Evolutionary conservation across 2,797 vertebrate genomes (phyloP).

Genomic region (Sphenopsis melanotis): DNA sequence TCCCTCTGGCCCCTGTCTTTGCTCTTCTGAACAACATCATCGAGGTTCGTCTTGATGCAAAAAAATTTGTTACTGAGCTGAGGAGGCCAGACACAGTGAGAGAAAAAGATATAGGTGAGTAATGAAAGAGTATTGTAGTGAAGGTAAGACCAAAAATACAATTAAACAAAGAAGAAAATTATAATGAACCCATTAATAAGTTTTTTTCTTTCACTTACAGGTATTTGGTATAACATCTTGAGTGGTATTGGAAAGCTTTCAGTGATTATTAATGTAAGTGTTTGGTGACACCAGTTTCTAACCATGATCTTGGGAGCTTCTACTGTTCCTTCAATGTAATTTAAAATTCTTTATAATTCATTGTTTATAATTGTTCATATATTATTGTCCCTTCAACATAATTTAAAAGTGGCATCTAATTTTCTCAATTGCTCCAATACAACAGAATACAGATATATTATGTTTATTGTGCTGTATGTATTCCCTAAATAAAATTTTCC

Average conservation of each 20-base stretch:
- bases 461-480: not conserved
- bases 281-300: not conserved
- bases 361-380: not conserved
- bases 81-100: slow-evolving; percentile 89
- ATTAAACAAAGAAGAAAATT: not conserved
- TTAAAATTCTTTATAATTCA: not conserved
- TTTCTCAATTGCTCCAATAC: not conserved
- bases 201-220: slow-evolving; percentile 73
- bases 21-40: slow-evolving; percentile 96
- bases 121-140: not conserved
- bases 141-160: not conserved
- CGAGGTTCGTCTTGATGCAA: slow-evolving; percentile 93
- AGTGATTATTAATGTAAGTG: slow-evolving; percentile 98
- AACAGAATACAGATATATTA: not conserved
- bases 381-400: not conserved
- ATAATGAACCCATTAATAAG: not conserved
- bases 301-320: not conserved
- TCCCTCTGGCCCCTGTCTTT: slow-evolving; percentile 92
- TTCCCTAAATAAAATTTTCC: not conserved
- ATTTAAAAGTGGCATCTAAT: not conserved
- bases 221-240: slow-evolving; percentile 95
- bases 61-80: slow-evolving; percentile 92
- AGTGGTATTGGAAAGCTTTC: slow-evolving; percentile 96
- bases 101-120: slow-evolving; percentile 92
- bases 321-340: not conserved